A percentile compares a stretch with the other conserved stretches of the same genome.
Conservation (phyloP, 2,113 vertebrate genomes). For the Passer montanus region DNA sequence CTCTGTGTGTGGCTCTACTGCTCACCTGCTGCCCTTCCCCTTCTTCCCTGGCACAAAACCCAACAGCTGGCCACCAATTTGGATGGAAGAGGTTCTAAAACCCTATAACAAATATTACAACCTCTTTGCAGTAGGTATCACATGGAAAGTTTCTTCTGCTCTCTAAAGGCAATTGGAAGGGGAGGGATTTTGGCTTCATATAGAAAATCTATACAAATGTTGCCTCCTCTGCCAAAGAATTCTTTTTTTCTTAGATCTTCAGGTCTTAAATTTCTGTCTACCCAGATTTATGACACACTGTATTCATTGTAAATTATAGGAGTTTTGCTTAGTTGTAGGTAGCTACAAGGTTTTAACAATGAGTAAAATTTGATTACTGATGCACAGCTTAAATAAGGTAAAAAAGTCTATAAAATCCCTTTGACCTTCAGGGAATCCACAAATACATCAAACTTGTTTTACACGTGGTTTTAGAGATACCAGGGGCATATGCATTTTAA, state of each 20-base stretch:
- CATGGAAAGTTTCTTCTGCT: rapidly evolving
- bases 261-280: not conserved
- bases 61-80: not conserved
- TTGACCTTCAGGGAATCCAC: not conserved
- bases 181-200: not conserved
- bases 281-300: not conserved
- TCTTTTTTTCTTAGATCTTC: not conserved
- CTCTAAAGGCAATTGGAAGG: not conserved
- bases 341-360: not conserved
- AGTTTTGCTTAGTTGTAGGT: not conserved
- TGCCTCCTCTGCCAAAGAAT: not conserved
- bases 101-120: not conserved
- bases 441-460: not conserved
- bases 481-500: not conserved
- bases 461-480: not conserved
- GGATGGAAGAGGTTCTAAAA: not conserved
- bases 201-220: not conserved
- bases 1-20: rapidly evolving
- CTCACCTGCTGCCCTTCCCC: not conserved
- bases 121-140: not conserved
- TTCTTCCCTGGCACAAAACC: not conserved
- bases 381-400: not conserved
- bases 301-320: not conserved
- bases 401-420: not conserved
- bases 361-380: not conserved